These are phyloP conservation scores for Ctenomys sociabilis DNA, from an alignment of 2,113 vertebrate species.

Conservation along the genomic window DNA sequence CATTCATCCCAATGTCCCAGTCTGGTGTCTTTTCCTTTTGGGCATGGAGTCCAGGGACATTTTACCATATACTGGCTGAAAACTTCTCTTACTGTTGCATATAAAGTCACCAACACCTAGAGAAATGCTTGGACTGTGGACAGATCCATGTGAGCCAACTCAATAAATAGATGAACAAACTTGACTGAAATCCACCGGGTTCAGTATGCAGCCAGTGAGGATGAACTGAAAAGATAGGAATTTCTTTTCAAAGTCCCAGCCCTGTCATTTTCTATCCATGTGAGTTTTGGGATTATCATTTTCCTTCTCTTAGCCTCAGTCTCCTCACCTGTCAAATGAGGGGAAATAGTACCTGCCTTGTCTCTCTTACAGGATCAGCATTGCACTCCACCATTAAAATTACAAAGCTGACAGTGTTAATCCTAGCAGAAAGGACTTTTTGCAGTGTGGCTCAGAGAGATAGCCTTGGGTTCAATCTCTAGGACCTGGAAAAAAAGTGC, in stretches of 20 bases:
- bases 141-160: slow-evolving; percentile 37
- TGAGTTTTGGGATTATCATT: slow-evolving; percentile 27
- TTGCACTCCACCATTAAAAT: not conserved
- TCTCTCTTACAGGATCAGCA: not conserved
- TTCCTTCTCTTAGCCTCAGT: slow-evolving; percentile 7
- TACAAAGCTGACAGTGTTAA: not conserved
- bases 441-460: not conserved
- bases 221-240: not conserved
- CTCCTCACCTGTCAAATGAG: slow-evolving; percentile 29
- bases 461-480: not conserved
- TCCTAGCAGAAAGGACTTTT: not conserved
- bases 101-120: slow-evolving; percentile 2
- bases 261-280: slow-evolving; percentile 15
- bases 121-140: not conserved
- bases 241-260: not conserved
- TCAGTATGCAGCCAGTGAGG: slow-evolving; percentile 1
- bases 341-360: not conserved
- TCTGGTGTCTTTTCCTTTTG: slow-evolving; percentile 61
- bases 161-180: not conserved
- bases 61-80: slow-evolving; percentile 52
- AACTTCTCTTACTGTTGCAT: slow-evolving; percentile 50
- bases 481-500: not conserved
- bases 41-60: not conserved
- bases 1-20: slow-evolving; percentile 66
- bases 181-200: slow-evolving; percentile 15